phyloP scores from a whole-genome alignment of 2,797 vertebrate species.

The Emydoidea blandingii region DNA sequence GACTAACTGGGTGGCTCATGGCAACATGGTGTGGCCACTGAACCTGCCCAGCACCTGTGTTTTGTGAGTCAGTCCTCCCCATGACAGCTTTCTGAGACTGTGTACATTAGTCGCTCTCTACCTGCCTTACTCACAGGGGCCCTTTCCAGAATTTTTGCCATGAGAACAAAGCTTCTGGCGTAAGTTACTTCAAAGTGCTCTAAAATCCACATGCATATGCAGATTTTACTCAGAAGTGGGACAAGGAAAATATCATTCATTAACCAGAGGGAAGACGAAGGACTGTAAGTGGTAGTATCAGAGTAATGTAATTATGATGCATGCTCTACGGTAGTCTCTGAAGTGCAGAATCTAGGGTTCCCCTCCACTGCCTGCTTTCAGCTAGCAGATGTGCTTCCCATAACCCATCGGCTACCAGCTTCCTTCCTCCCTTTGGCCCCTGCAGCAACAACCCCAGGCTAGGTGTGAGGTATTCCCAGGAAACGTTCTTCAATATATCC shows the following conservation, averaged over 20 bases:
- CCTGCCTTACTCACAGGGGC: neutral
- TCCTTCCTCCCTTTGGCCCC: neutral
- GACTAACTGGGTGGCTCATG: neutral
- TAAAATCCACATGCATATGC: neutral
- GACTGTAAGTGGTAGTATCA: neutral
- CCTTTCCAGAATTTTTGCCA: neutral
- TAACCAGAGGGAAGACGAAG: neutral
- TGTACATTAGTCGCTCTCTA: neutral
- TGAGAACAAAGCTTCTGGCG: neutral
- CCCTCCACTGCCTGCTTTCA: neutral
- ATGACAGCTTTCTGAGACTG: neutral
- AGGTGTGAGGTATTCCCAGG: neutral
- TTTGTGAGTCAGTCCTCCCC: neutral
- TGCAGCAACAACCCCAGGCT: neutral
- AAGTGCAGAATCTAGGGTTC: neutral
- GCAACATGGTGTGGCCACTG: neutral
- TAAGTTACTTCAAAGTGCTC: neutral
- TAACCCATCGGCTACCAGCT: neutral
- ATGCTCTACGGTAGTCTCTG: neutral
- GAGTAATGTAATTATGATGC: neutral
- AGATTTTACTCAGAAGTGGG: neutral
- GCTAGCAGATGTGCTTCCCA: neutral
- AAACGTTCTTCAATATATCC: neutral
- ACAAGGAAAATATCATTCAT: neutral
- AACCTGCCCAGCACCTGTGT: neutral